These are phyloP conservation scores for Corythoichthys haematopterus DNA, from an alignment of 2,113 vertebrate species.

Conservation along the genomic window DNA sequence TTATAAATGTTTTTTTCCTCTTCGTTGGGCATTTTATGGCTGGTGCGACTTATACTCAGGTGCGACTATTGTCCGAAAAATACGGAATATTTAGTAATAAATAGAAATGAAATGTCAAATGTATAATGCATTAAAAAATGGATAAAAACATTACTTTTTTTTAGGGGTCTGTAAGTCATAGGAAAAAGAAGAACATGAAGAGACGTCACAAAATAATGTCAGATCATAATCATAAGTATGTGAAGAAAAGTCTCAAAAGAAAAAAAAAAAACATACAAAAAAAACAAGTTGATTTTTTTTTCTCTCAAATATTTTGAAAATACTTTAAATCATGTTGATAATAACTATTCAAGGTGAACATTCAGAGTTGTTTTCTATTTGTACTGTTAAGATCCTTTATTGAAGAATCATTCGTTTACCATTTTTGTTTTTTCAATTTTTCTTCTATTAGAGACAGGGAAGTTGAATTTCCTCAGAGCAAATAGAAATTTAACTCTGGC, in stretches of 20 bases:
- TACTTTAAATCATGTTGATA: slow-evolving; percentile 45
- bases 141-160: too few species aligned
- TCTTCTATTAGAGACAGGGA: slow-evolving; percentile 55
- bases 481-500: slow-evolving; percentile 76
- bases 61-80: too few species aligned
- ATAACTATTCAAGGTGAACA: slow-evolving; percentile 50
- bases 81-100: too few species aligned
- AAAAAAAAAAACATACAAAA: not conserved
- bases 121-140: too few species aligned
- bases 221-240: slow-evolving; percentile 1
- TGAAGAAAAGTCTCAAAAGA: slow-evolving; percentile 1
- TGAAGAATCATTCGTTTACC: slow-evolving; percentile 56
- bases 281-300: not conserved
- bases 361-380: slow-evolving; percentile 56
- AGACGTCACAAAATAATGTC: too few species aligned
- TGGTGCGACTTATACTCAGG: too few species aligned
- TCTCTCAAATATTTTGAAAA: slow-evolving; percentile 44
- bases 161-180: too few species aligned
- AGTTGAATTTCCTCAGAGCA: slow-evolving; percentile 69
- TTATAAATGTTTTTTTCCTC: too few species aligned
- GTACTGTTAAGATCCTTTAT: slow-evolving; percentile 60
- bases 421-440: slow-evolving; percentile 42
- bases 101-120: too few species aligned
- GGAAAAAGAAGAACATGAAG: slow-evolving; percentile 2
- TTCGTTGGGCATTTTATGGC: too few species aligned